These are phyloP conservation scores for Hemistola chrysoprasaria DNA, from an alignment of 2,888 invertebrate species.

Conservation along the genomic window DNA sequence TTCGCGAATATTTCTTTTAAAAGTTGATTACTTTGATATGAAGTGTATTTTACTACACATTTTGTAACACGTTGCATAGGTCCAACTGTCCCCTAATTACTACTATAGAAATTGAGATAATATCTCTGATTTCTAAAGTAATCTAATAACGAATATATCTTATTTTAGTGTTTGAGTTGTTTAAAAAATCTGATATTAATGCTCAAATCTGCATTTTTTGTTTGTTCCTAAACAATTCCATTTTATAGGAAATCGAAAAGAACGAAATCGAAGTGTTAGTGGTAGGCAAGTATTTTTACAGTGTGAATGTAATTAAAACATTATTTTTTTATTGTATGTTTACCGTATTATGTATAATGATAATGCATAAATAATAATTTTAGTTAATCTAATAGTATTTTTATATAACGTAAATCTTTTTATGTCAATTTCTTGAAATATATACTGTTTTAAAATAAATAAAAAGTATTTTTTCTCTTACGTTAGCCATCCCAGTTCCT, in stretches of 20 bases:
- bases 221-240: slow-evolving; percentile 20
- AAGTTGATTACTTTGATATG: no score
- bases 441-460: slow-evolving; percentile 15
- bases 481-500: no score
- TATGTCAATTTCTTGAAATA: slow-evolving; percentile 7
- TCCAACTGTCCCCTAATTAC: no score
- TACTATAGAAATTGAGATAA: slow-evolving; percentile 1
- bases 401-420: slow-evolving; percentile 9
- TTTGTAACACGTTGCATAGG: no score
- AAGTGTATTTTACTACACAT: no score
- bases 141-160: no score
- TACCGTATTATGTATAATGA: slow-evolving; percentile 3
- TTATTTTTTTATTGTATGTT: slow-evolving; percentile 5
- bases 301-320: neutral
- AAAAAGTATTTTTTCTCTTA: no score
- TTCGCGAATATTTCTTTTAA: no score
- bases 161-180: no score
- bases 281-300: neutral
- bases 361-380: slow-evolving; percentile 11
- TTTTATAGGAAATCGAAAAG: no score
- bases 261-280: neutral
- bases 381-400: slow-evolving; percentile 10
- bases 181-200: slow-evolving; percentile 15
- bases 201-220: slow-evolving; percentile 51
- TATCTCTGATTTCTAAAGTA: neutral